A percentile compares a stretch with the other conserved stretches of the same genome.
phyloP scores from a whole-genome alignment of 2,888 invertebrate genomes.

The Hypomecis atomaria region DNA sequence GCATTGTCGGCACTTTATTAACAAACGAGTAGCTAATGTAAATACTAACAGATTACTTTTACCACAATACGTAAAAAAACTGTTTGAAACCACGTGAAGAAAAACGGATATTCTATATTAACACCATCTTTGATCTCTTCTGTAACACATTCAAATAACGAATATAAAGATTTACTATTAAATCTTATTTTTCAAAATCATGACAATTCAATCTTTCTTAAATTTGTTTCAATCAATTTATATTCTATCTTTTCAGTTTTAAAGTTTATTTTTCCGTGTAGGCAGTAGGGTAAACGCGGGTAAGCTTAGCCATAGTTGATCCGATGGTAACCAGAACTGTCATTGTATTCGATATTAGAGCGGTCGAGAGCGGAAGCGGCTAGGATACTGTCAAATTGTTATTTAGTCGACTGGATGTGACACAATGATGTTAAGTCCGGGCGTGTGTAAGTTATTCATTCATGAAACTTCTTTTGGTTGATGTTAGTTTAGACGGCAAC shows the following conservation, averaged over 20 bases:
- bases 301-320: constrained; percentile 52
- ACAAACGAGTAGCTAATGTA: constrained; percentile 54
- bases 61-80: constrained; percentile 51
- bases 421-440: constrained; percentile 64
- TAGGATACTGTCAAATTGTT: constrained; percentile 53
- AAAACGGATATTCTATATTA: constrained; percentile 52
- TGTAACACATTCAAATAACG: constrained; percentile 23
- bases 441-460: constrained; percentile 54
- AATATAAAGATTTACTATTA: rapidly evolving
- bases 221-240: not conserved
- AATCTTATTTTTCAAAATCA: constrained; percentile 15
- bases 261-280: constrained; percentile 22
- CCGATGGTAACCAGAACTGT: constrained; percentile 50
- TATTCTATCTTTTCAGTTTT: not conserved
- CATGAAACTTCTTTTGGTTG: constrained; percentile 36
- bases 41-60: constrained; percentile 60
- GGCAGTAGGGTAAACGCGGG: constrained; percentile 30
- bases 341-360: constrained; percentile 69
- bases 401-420: constrained; percentile 55
- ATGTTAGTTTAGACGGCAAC: constrained; percentile 19
- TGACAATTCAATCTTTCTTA: not conserved
- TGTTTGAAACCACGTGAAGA: constrained; percentile 38
- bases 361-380: constrained; percentile 68
- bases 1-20: constrained; percentile 56
- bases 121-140: constrained; percentile 43